Base-by-base conservation (phyloP, 2,888 invertebrate genomes). In the Ophion obscuratus region DNA sequence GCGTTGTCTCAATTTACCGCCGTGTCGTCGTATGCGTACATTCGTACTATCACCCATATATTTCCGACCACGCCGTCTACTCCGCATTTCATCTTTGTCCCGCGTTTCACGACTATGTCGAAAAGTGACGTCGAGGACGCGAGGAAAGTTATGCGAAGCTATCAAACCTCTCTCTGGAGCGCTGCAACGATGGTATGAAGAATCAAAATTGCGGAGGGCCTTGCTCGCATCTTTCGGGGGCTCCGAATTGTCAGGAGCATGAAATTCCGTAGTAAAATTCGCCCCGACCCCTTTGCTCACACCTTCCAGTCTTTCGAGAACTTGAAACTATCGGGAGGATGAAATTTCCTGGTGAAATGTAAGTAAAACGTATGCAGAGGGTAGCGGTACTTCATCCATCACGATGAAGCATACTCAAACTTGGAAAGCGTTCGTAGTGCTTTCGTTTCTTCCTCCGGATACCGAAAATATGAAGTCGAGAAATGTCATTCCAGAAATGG, bases 1-100 rank as follows among this genome's bases (percentile, higher is more conserved):
- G 66, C 62, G 61, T 70, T 79, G 74, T 81, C 82, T 79, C 88
- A 84, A 88, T 86, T 88, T 80, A 83, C 71, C 77, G 57, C 59
- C 71, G 59, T 31, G 66, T 68, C 75, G 80, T 77, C 66, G 62
- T 74, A 59, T 36, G 59, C 67, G 81, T 68, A 67, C 47, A 53
- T 73, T 82, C 62, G 11, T 24, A 61, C 36, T 64, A 44, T 53
- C 2, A 17, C 40, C 44, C 80, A 40, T 80, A 68, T 67, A 27
- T 75, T 47, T 64, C 27, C 61, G 20, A n/a, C 80, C 17, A 31
- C 40, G 36, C 17, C 10, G 17, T 75, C 61, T 27, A 75, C 68
- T 47, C 62, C 17, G 44, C 67, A 14, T 24, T 83, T 71, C 31
- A 31, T 70, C 75, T 66, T 71, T 36, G 44, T 73, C 67, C 17